These are phyloP conservation scores for Sycophaga agraensis DNA, from an alignment of 1,140 invertebrate species.

Conservation along the genomic window DNA sequence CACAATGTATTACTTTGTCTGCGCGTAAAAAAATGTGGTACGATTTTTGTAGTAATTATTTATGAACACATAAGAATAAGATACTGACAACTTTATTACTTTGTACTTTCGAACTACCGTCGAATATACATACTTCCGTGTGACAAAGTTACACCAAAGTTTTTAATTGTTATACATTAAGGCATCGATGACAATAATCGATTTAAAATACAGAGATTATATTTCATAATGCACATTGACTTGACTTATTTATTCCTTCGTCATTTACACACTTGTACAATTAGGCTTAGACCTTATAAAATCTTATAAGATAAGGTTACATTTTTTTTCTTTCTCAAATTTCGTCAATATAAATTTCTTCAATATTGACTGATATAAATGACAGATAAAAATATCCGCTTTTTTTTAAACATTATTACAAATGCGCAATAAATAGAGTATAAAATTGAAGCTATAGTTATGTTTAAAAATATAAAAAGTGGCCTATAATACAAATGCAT, in stretches of 20 bases:
- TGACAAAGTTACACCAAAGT: background rate
- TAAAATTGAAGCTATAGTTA: background rate
- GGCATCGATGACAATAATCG: conserved; percentile 5
- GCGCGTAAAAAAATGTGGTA: background rate
- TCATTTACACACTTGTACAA: background rate
- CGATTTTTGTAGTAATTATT: background rate
- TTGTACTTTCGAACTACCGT: background rate
- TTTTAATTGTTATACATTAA: conserved; percentile 5
- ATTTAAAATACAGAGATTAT: conserved; percentile 25
- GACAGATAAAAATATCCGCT: background rate
- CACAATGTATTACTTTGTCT: background rate
- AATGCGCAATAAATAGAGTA: background rate
- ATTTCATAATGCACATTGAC: conserved; percentile 3
- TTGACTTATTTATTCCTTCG: conserved; percentile 1
- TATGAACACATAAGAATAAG: background rate
- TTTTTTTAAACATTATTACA: background rate
- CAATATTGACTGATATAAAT: too few species aligned
- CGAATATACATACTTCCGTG: background rate
- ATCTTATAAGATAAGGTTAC: too few species aligned
- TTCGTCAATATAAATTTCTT: too few species aligned
- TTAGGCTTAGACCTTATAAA: background rate
- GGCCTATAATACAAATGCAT: background rate
- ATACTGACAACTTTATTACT: conserved; percentile 3
- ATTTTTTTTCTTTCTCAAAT: too few species aligned
- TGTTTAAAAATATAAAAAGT: background rate